Conservation (phyloP, 2,797 vertebrate species). For the Buceros bicornis region DNA sequence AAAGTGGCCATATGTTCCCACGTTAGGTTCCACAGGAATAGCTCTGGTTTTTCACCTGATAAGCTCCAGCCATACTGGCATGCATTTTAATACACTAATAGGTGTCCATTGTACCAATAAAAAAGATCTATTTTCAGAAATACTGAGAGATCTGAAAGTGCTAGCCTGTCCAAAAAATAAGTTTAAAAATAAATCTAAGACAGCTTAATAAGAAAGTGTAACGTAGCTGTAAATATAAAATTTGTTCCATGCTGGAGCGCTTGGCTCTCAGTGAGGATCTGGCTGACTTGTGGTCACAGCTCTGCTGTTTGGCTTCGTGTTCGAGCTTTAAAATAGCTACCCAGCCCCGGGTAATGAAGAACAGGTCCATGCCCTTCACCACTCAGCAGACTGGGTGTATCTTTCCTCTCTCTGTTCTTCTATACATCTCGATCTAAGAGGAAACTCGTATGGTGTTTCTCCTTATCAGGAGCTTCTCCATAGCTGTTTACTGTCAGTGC, state of each 20-base stretch:
- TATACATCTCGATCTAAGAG: neutral
- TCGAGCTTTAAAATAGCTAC: slow-evolving; percentile 12
- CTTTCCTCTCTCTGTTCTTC: neutral
- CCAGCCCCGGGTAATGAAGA: slow-evolving; percentile 8
- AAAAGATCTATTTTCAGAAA: slow-evolving; percentile 25
- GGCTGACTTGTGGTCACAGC: slow-evolving; percentile 44
- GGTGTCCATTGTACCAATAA: neutral
- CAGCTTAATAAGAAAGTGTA: slow-evolving; percentile 54
- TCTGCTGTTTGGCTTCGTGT: slow-evolving; percentile 39
- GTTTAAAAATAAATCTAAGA: slow-evolving; percentile 38
- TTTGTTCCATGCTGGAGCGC: slow-evolving; percentile 33
- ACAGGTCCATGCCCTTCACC: neutral
- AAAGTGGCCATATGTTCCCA: rapidly evolving
- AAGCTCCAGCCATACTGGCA: neutral
- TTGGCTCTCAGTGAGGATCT: slow-evolving; percentile 25
- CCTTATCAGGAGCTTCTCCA: neutral
- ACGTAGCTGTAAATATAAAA: slow-evolving; percentile 52
- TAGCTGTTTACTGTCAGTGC: slow-evolving; percentile 26
- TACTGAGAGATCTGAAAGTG: neutral
- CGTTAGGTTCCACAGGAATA: neutral
- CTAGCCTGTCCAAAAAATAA: neutral
- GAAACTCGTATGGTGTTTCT: neutral
- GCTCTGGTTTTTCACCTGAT: neutral
- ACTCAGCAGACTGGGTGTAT: neutral
- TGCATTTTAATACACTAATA: neutral